phyloP scores from a whole-genome alignment of 2,797 vertebrate genomes.

The Coilia nasus region DNA sequence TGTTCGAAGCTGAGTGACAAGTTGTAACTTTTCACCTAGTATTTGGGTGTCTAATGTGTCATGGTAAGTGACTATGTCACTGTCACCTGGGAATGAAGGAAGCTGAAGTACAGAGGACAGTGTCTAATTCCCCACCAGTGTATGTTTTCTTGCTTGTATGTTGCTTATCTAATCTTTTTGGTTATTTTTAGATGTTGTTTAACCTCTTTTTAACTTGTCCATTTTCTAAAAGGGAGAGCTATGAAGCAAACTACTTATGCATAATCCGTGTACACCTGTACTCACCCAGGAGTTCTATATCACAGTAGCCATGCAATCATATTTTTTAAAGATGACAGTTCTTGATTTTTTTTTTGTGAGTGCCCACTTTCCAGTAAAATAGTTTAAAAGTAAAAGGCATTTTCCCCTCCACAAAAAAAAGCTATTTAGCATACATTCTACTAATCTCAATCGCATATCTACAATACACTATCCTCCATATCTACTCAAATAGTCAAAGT shows the following conservation, averaged over 20 bases:
- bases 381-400: background rate
- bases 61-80: background rate
- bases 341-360: no score
- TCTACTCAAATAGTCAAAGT: background rate
- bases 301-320: no score
- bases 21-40: background rate
- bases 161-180: background rate
- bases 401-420: background rate
- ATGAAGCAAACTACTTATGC: background rate
- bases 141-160: background rate
- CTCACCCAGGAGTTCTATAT: no score
- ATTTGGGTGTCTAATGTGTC: background rate
- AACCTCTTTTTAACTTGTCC: background rate
- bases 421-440: no score
- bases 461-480: no score
- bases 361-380: background rate
- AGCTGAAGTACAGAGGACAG: background rate
- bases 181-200: background rate
- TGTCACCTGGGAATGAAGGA: background rate
- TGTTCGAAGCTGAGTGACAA: background rate
- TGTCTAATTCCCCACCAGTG: background rate
- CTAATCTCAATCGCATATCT: no score
- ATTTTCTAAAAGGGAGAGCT: no score
- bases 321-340: no score
- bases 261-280: no score